phyloP scores from a whole-genome alignment of 2,797 vertebrate species.

The Steatocranus sp. region DNA sequence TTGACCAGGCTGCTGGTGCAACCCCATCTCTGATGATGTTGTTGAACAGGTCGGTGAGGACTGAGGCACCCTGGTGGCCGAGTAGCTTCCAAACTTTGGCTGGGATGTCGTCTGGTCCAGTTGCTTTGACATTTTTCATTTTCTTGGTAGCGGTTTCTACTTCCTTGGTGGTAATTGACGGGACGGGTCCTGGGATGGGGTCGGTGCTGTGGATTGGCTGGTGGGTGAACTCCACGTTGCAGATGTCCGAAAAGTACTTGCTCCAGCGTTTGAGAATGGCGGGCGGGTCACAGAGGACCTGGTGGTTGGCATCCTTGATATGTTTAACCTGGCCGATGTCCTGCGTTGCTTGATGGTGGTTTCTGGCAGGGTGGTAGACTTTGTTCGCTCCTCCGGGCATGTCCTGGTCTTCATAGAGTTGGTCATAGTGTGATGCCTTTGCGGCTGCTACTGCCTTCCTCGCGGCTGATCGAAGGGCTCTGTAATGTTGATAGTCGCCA shows the following conservation, averaged over 20 bases:
- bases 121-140: not conserved
- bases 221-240: fast-evolving
- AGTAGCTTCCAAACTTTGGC: not conserved
- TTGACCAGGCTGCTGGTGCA: not conserved
- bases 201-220: not conserved
- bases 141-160: not conserved
- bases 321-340: not conserved
- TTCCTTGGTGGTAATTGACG: not conserved
- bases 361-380: not conserved
- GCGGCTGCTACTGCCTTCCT: not conserved
- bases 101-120: not conserved
- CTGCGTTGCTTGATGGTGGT: not conserved
- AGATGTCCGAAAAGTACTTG: not conserved
- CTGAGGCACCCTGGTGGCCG: not conserved
- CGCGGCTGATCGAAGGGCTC: no score
- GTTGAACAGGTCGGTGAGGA: not conserved
- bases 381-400: not conserved
- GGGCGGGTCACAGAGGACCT: not conserved
- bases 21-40: not conserved
- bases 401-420: not conserved
- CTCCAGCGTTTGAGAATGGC: not conserved
- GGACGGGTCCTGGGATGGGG: not conserved
- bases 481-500: no score
- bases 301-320: not conserved
- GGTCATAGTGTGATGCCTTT: not conserved